A percentile compares a stretch with the other conserved stretches of the same genome.
Conservation (phyloP, 1,140 invertebrate species). For the Bombus cullumanus region DNA sequence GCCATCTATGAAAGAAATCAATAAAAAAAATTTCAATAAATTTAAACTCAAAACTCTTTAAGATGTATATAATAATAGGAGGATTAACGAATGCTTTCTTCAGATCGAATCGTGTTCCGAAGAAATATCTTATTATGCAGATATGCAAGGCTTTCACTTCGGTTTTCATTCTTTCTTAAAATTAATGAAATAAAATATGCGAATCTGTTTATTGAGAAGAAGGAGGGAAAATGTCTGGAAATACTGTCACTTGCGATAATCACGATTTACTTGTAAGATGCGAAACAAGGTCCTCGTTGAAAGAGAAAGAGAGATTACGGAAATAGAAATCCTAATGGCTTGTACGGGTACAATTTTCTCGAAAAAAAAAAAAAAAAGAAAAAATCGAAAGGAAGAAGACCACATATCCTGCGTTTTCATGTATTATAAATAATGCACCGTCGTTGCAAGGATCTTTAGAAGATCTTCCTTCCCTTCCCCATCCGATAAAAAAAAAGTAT, state of each 20-base stretch:
- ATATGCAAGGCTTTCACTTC: slow-evolving; percentile 11
- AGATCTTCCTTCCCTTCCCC: slow-evolving; percentile 19
- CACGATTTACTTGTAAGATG: slow-evolving; percentile 59
- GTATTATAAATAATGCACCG: slow-evolving; percentile 62
- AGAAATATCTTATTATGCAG: slow-evolving; percentile 5
- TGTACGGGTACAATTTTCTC: slow-evolving; percentile 54
- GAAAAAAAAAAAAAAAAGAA: slow-evolving; percentile 45
- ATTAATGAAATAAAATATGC: background rate
- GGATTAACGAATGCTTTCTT: slow-evolving; percentile 26
- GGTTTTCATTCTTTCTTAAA: slow-evolving; percentile 22
- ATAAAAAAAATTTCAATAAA: background rate
- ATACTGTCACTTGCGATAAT: slow-evolving; percentile 57
- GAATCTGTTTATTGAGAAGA: background rate
- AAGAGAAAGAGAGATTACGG: slow-evolving; percentile 19
- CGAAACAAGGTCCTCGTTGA: slow-evolving; percentile 42
- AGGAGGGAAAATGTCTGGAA: slow-evolving; percentile 26
- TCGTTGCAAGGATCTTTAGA: slow-evolving; percentile 55
- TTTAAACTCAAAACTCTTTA: slow-evolving; percentile 4
- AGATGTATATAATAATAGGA: slow-evolving; percentile 34
- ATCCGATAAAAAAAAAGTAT: slow-evolving; percentile 13
- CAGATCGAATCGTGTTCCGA: slow-evolving; percentile 9
- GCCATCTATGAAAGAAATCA: background rate
- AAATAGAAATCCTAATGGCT: slow-evolving; percentile 31
- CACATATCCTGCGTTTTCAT: slow-evolving; percentile 75
- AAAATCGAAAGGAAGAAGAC: slow-evolving; percentile 61